Evolutionary conservation across 2,888 invertebrate genomes (phyloP).

Genomic region (Scrobipalpa costella): DNA sequence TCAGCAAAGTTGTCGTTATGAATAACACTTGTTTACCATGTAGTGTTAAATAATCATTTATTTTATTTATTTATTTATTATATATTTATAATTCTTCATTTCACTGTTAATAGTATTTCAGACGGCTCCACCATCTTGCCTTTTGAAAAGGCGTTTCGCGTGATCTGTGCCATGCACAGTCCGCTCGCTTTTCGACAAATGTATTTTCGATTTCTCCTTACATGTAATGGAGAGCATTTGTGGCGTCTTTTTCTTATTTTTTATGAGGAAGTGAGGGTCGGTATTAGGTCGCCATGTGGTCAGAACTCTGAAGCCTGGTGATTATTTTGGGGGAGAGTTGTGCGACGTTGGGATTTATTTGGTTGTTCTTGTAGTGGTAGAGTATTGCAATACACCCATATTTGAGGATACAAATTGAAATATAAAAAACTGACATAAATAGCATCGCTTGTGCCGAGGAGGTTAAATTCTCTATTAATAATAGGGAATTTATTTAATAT

Average conservation of each 20-base stretch:
- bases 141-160: neutral
- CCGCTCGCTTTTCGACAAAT: conserved; percentile 53
- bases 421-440: no score
- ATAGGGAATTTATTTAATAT: no score
- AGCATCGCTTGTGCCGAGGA: no score
- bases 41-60: no score
- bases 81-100: no score
- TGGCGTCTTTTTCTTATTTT: conserved; percentile 72
- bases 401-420: no score
- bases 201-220: conserved; percentile 67
- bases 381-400: no score
- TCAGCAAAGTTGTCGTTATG: no score
- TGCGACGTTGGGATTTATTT: conserved; percentile 52
- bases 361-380: conserved; percentile 36
- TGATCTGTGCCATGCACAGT: conserved; percentile 28
- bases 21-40: no score
- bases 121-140: neutral
- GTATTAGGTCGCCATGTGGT: conserved; percentile 74
- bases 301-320: conserved; percentile 53
- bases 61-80: no score
- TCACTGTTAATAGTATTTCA: neutral
- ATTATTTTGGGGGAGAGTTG: conserved; percentile 61
- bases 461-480: no score
- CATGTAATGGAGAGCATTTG: conserved; percentile 71
- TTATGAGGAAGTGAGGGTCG: conserved; percentile 65